These are phyloP conservation scores for Jacana jacana DNA, from an alignment of 2,113 vertebrate genomes.

Conservation along the genomic window DNA sequence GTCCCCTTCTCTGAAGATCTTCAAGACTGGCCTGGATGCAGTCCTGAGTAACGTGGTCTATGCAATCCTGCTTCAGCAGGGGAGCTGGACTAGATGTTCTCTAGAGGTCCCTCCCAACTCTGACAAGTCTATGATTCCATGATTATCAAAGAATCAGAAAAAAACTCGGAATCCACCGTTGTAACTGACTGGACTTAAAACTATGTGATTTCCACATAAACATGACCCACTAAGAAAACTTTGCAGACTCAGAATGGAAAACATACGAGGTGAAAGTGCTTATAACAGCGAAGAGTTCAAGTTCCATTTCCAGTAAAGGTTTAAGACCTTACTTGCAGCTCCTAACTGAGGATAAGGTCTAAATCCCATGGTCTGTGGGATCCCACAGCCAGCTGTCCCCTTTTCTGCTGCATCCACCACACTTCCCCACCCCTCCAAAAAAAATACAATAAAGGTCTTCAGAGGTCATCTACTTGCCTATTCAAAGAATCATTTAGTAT, in stretches of 20 bases:
- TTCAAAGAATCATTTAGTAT: background rate
- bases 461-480: background rate
- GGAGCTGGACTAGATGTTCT: too few species aligned
- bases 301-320: background rate
- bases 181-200: background rate
- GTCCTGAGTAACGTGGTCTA: too few species aligned
- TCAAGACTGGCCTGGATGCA: too few species aligned
- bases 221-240: background rate
- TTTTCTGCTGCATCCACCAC: background rate
- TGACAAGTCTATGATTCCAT: too few species aligned
- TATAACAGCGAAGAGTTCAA: background rate
- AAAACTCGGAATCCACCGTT: background rate
- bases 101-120: too few species aligned
- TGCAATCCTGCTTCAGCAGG: too few species aligned
- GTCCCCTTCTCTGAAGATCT: too few species aligned
- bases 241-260: background rate
- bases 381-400: background rate
- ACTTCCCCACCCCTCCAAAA: fast-evolving
- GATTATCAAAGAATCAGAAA: background rate
- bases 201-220: background rate
- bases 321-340: background rate
- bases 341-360: background rate
- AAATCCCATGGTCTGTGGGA: background rate
- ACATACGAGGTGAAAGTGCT: background rate
- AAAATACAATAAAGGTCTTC: background rate